Evolutionary conservation across 2,113 vertebrate species (phyloP).

Genomic region (Zingel zingel): DNA sequence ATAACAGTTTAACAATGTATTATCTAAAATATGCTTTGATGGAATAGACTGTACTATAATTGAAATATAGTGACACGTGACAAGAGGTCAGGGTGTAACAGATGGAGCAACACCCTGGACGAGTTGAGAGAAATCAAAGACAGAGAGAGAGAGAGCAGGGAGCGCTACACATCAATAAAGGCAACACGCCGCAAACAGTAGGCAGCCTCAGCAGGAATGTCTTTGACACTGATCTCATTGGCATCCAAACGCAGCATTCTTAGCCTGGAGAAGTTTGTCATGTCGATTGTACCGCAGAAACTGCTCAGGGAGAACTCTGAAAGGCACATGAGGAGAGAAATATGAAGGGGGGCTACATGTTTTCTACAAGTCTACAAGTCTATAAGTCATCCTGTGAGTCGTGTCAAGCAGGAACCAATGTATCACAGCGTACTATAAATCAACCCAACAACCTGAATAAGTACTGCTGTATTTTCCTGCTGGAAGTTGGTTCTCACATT

Average conservation of each 20-base stretch:
- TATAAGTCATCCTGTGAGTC: background rate
- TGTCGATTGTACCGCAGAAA: conserved; percentile 91
- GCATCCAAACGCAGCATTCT: conserved; percentile 93
- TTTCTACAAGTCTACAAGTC: too few relatives aligned
- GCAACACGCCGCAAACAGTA: conserved; percentile 91
- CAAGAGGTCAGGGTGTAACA: background rate
- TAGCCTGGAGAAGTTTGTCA: conserved; percentile 89
- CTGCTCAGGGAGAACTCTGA: conserved; percentile 92
- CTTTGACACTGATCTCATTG: conserved; percentile 87
- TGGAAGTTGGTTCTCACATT: conserved; percentile 2
- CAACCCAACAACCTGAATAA: background rate
- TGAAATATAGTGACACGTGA: background rate
- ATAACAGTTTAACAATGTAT: background rate
- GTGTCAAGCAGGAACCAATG: background rate
- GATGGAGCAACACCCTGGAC: background rate
- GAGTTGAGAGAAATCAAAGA: background rate
- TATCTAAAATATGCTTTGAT: background rate
- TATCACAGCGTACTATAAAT: background rate
- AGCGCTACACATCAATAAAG: conserved; percentile 80
- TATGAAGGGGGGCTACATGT: background rate
- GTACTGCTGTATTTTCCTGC: background rate
- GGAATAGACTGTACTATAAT: background rate
- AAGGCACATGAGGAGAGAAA: conserved; percentile 54
- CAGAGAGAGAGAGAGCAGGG: background rate
- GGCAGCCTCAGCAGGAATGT: conserved; percentile 89